These are phyloP conservation scores for Epirrhoe alternata DNA, from an alignment of 2,888 invertebrate species.

Conservation along the genomic window DNA sequence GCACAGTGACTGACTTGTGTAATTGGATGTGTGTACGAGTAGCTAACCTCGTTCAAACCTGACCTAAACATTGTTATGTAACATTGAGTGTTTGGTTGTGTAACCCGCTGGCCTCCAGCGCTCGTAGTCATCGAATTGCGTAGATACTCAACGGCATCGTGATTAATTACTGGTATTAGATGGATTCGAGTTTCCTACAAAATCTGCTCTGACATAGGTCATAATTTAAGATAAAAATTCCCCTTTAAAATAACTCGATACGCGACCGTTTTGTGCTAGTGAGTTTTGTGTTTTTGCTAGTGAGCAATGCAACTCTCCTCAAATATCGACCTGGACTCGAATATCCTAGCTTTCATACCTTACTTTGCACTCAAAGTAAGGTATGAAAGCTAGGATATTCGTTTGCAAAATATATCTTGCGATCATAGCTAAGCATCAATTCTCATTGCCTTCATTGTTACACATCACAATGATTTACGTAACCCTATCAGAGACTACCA, in stretches of 20 bases:
- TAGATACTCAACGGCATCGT: conserved; percentile 6
- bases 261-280: too few species aligned
- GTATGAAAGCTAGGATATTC: too few species aligned
- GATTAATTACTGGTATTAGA: background rate
- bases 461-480: conserved; percentile 33
- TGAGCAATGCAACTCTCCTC: too few species aligned
- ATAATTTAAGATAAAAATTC: too few species aligned
- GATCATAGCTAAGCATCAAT: too few species aligned
- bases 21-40: conserved; percentile 1
- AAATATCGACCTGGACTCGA: too few species aligned
- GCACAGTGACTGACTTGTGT: background rate
- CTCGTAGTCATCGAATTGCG: conserved; percentile 19
- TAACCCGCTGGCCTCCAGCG: conserved; percentile 41
- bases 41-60: conserved; percentile 16
- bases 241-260: too few species aligned
- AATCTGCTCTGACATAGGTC: background rate
- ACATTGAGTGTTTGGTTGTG: conserved; percentile 46
- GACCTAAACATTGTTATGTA: conserved; percentile 44
- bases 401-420: too few species aligned
- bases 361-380: too few species aligned
- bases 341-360: too few species aligned
- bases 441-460: conserved; percentile 2
- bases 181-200: background rate
- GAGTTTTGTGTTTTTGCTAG: too few species aligned
- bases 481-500: conserved; percentile 30